Base-by-base conservation (phyloP, 2,113 vertebrate genomes). In the Chlamydotis undulata region DNA sequence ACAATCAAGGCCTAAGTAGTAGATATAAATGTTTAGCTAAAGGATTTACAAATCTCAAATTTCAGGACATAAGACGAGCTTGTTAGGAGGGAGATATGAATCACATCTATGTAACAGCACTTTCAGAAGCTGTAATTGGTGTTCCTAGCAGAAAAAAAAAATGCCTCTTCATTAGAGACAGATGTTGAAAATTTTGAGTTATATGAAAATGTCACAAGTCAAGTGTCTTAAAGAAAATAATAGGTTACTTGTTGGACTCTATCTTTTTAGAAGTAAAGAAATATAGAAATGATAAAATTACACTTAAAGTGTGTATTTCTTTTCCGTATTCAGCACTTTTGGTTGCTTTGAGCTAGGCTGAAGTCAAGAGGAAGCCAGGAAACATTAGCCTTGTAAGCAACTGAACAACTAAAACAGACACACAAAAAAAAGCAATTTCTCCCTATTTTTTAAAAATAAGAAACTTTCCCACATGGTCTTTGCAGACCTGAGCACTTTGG, bases 11-110 rank as follows among this genome's bases (percentile, higher is more conserved):
- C 13, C 59, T 68, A 71, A 89, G 52, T 68, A 83, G 56, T 76
- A 92, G 85, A 89, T 96, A 94, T 64, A 96, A 95, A 96, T 89
- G 76, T 94, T 97, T 96, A 96, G 87, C 61, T 90, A 92, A 94
- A 94, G 73, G 69, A 96, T 94, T 93, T 96, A 78, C 76, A 92
- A 64, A 92, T 90, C 92, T 94, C 33, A 0, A 71, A 95, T 93
- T 97, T 95, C 93, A 95, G 83, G 92, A 82, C 68, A 57, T 68
- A 68, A 94, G 83, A 89, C 4, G 1, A 94, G 86, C 33, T 94
- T 92, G 86, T 93, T 90, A 93, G 43, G 41, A 92, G 60, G 12
- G 60, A 90, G 83, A 90, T 93, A 94, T 92, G 83, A 95, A 93
- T 95, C 69, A 91, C 94, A 96, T 91, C 83, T 94, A 43, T 71